A percentile compares a stretch with the other conserved stretches of the same genome.
Conservation (phyloP, 1,140 invertebrate genomes). For the Parapsyche elsis region DNA sequence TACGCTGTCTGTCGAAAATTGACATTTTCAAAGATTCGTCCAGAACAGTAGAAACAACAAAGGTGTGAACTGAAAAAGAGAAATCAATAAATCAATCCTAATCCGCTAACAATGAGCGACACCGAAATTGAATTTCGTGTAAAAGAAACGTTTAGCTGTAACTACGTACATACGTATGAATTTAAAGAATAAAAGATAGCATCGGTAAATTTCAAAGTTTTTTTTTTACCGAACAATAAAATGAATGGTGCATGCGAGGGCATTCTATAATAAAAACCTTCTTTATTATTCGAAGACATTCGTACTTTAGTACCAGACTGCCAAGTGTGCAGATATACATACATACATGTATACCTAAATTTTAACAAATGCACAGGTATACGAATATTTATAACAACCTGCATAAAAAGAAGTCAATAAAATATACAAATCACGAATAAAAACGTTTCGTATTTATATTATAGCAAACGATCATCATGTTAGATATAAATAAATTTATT, state of each 20-base stretch:
- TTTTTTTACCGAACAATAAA: background rate
- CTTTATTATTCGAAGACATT: too few species aligned
- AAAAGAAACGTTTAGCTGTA: background rate
- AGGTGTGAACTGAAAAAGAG: background rate
- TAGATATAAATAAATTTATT: too few species aligned
- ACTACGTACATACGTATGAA: background rate
- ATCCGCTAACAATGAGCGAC: constrained; percentile 32
- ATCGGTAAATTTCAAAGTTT: background rate
- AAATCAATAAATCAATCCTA: constrained; percentile 34
- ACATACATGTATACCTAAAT: too few species aligned
- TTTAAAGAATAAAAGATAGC: background rate
- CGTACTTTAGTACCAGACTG: too few species aligned
- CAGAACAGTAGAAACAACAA: background rate
- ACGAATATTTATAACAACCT: too few species aligned
- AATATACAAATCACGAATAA: too few species aligned
- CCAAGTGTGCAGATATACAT: too few species aligned
- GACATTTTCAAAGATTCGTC: background rate
- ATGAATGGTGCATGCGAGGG: background rate
- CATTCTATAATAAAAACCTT: background rate
- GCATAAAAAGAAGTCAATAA: too few species aligned
- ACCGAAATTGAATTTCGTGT: too few species aligned
- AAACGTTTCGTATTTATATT: too few species aligned
- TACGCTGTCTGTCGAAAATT: background rate
- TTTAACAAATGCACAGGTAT: too few species aligned
- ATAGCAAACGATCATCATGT: too few species aligned